These are phyloP conservation scores for Drosophila paracracens DNA, from an alignment of 2,888 invertebrate genomes.

Conservation along the genomic window DNA sequence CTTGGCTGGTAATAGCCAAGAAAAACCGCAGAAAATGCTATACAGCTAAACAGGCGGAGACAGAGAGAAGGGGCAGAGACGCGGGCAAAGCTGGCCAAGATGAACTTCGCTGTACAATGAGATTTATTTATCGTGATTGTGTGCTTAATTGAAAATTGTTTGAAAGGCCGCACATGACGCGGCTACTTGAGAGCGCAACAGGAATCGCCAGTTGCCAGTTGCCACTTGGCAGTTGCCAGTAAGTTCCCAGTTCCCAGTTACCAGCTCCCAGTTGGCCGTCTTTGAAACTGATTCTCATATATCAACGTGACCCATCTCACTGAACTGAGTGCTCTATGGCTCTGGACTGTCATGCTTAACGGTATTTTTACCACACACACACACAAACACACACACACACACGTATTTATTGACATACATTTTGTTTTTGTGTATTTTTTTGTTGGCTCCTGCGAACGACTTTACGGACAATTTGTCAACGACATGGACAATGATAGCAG, in stretches of 20 bases:
- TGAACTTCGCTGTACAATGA: constrained; percentile 73
- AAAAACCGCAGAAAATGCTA: constrained; percentile 57
- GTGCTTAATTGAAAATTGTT: constrained; percentile 80
- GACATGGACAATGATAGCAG: constrained; percentile 57
- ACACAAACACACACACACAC: constrained; percentile 1
- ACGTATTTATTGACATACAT: constrained; percentile 63
- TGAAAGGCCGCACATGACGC: constrained; percentile 57
- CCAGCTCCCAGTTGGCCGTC: background rate
- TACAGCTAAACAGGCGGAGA: constrained; percentile 10
- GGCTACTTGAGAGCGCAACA: constrained; percentile 67
- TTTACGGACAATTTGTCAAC: constrained; percentile 72
- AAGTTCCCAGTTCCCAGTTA: background rate
- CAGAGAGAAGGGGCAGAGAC: background rate
- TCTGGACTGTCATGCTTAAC: constrained; percentile 51
- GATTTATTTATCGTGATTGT: constrained; percentile 81
- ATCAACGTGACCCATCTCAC: constrained; percentile 65
- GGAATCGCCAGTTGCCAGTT: constrained; percentile 44
- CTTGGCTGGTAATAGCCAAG: constrained; percentile 19
- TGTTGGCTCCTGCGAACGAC: constrained; percentile 17
- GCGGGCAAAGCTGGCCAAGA: constrained; percentile 26
- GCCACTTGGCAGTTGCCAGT: background rate
- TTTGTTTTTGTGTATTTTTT: constrained; percentile 11
- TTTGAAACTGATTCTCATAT: constrained; percentile 42
- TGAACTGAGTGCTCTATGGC: constrained; percentile 40
- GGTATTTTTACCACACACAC: constrained; percentile 51